phyloP scores from a whole-genome alignment of 2,888 invertebrate genomes.

The Drosophila ochracea region DNA sequence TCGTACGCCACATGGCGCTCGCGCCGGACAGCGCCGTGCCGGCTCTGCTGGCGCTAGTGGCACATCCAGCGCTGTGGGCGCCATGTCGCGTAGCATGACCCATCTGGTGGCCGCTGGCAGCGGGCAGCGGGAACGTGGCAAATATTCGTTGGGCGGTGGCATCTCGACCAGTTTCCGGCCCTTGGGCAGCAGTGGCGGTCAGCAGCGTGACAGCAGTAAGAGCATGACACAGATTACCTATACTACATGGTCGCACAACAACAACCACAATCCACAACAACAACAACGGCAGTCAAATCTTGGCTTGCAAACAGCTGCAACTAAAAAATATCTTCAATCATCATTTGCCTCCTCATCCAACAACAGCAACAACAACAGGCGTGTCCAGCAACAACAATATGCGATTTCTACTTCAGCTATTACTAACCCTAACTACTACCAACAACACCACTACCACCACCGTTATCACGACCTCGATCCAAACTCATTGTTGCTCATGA shows the following conservation, averaged over 20 bases:
- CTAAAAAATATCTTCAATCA: conserved; percentile 85
- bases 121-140: conserved; percentile 59
- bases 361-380: conserved; percentile 75
- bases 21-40: conserved; percentile 24
- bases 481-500: conserved; percentile 85
- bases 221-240: conserved; percentile 86
- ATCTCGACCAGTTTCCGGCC: conserved; percentile 83
- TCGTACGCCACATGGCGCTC: conserved; percentile 11
- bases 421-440: conserved; percentile 63
- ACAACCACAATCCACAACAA: conserved; percentile 73
- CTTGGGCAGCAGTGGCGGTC: conserved; percentile 74
- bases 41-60: conserved; percentile 56
- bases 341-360: conserved; percentile 80
- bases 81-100: conserved; percentile 90
- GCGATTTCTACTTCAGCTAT: conserved; percentile 70
- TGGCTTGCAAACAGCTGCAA: conserved; percentile 83
- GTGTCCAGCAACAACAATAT: conserved; percentile 84
- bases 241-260: conserved; percentile 75
- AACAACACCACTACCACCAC: conserved; percentile 76
- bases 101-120: conserved; percentile 86
- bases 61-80: conserved; percentile 68
- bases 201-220: conserved; percentile 84
- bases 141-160: conserved; percentile 80
- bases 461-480: conserved; percentile 83
- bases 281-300: conserved; percentile 81